phyloP scores from a whole-genome alignment of 1,140 invertebrate genomes.

The Drosophila virilis region DNA sequence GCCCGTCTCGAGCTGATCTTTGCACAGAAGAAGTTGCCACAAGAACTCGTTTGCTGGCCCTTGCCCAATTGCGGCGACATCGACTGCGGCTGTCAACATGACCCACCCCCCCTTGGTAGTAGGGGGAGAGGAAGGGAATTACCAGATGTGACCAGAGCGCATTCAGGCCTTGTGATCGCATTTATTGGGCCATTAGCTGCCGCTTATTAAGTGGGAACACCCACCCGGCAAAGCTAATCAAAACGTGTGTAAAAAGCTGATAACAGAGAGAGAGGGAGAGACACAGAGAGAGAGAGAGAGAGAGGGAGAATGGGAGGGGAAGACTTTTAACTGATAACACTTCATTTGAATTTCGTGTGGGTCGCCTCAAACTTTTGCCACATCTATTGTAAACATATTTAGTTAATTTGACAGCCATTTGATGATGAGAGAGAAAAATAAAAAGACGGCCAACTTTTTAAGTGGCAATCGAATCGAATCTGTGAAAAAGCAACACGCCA shows the following conservation, averaged over 20 bases:
- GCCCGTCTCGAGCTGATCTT: conserved; percentile 44
- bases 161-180: conserved; percentile 17
- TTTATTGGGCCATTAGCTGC: conserved; percentile 78
- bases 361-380: conserved; percentile 8
- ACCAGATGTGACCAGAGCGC: conserved; percentile 44
- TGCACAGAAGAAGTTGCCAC: conserved; percentile 31
- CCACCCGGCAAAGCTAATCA: conserved; percentile 61
- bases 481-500: conserved; percentile 32
- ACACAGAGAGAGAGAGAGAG: background rate
- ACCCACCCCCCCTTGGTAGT: background rate
- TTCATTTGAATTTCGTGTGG: conserved; percentile 74
- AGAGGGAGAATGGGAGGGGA: background rate
- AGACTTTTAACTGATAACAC: conserved; percentile 72
- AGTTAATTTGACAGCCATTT: conserved; percentile 77
- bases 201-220: conserved; percentile 68
- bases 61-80: conserved; percentile 60
- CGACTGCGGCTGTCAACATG: conserved; percentile 27
- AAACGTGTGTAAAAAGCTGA: conserved; percentile 51
- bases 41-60: conserved; percentile 72
- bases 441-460: conserved; percentile 5
- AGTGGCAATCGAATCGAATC: conserved; percentile 35
- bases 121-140: background rate
- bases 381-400: conserved; percentile 28
- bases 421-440: conserved; percentile 32
- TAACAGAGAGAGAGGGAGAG: conserved; percentile 39